A percentile compares a stretch with the other conserved stretches of the same genome.
Evolutionary conservation across 2,797 vertebrate species (phyloP).

Genomic region (Microctenopoma steveboyesi): DNA sequence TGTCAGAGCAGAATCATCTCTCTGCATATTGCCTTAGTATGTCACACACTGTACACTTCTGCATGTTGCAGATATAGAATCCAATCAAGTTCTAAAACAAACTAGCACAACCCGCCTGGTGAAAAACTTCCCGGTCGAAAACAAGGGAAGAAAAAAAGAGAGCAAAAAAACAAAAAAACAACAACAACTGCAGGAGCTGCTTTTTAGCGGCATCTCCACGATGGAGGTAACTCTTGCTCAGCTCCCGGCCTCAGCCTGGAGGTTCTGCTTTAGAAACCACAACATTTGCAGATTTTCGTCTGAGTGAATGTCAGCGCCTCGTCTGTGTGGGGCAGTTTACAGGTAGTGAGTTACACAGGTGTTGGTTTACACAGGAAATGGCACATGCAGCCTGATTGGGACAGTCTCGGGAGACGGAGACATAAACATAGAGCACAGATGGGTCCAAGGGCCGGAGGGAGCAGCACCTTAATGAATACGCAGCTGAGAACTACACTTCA

Average conservation of each 20-base stretch:
- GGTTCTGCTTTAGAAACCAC: conserved; percentile 73
- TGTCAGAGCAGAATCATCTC: conserved; percentile 82
- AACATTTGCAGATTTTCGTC: conserved; percentile 78
- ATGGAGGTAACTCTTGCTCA: conserved; percentile 57
- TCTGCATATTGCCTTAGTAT: conserved; percentile 80
- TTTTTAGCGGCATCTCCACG: conserved; percentile 65
- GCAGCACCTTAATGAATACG: conserved; percentile 85
- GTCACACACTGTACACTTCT: conserved; percentile 78
- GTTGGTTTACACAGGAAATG: conserved; percentile 84
- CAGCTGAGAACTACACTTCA: conserved; percentile 84
- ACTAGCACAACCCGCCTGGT: conserved; percentile 61
- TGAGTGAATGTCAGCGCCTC: conserved; percentile 73
- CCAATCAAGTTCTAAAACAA: conserved; percentile 82
- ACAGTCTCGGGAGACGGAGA: conserved; percentile 72
- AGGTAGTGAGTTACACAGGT: conserved; percentile 85
- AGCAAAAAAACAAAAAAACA: background rate
- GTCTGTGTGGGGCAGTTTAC: conserved; percentile 78
- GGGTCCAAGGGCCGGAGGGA: conserved; percentile 84
- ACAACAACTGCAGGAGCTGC: conserved; percentile 56
- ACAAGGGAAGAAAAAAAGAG: conserved; percentile 15
- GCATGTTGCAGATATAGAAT: conserved; percentile 80
- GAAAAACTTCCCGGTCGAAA: conserved; percentile 72
- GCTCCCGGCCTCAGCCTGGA: conserved; percentile 67
- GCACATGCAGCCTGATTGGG: conserved; percentile 83
- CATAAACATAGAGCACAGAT: conserved; percentile 84